These are phyloP conservation scores for Petrocephalus microphthalmus DNA, from an alignment of 2,113 vertebrate genomes.

Conservation along the genomic window DNA sequence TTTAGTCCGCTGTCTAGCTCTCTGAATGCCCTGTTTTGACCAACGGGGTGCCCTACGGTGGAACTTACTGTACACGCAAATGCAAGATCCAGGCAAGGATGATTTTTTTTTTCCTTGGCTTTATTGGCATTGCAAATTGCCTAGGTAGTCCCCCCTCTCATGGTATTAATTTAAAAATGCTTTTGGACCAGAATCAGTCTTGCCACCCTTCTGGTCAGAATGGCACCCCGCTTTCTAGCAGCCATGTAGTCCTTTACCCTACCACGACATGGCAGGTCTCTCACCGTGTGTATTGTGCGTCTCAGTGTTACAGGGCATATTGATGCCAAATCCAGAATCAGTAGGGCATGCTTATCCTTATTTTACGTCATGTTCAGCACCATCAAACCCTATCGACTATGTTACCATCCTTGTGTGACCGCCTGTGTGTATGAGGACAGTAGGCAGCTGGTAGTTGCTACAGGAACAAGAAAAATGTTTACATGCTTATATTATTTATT, in stretches of 20 bases:
- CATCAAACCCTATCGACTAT: neutral
- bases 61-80: neutral
- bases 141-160: neutral
- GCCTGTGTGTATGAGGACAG: neutral
- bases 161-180: neutral
- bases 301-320: neutral
- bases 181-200: neutral
- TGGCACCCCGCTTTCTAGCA: no score
- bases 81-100: neutral
- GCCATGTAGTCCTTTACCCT: neutral
- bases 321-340: neutral
- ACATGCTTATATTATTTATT: neutral
- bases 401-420: neutral
- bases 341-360: neutral
- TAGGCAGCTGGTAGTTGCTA: neutral
- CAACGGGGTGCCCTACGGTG: neutral
- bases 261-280: neutral
- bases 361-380: neutral
- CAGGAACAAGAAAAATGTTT: neutral
- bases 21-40: constrained; percentile 17
- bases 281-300: neutral
- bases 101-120: neutral
- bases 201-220: neutral
- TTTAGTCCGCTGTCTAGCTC: neutral
- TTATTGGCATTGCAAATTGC: neutral